Percentiles rank a stretch among this genome's conserved stretches.
Conservation (phyloP, 1,140 invertebrate species). For the Wiebesia pumilae region DNA sequence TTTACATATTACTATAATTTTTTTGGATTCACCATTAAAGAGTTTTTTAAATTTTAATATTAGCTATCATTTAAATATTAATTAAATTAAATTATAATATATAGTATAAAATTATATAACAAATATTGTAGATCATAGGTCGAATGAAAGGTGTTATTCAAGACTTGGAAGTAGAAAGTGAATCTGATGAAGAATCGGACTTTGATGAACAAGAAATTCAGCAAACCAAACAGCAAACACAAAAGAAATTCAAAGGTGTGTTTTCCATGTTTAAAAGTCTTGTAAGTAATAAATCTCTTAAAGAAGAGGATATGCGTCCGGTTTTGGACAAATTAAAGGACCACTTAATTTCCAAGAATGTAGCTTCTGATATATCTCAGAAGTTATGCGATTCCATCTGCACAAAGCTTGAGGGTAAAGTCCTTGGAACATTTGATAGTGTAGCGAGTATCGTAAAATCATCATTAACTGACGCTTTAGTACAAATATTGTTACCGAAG, state of each 20-base stretch:
- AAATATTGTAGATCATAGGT: conserved; percentile 81
- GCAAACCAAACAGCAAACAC: conserved; percentile 61
- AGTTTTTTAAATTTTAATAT: neutral
- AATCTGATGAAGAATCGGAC: conserved; percentile 72
- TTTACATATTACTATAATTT: neutral
- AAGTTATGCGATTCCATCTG: conserved; percentile 97
- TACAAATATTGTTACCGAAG: conserved; percentile 95
- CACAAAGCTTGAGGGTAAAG: conserved; percentile 94
- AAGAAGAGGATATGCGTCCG: conserved; percentile 85
- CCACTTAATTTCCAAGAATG: conserved; percentile 98
- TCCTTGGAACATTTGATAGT: conserved; percentile 94
- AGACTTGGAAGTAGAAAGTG: conserved; percentile 78
- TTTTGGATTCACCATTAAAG: neutral
- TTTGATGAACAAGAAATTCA: conserved; percentile 65
- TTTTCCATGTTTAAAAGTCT: conserved; percentile 90
- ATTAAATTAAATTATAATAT: neutral
- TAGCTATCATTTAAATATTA: neutral
- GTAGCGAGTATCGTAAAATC: conserved; percentile 88
- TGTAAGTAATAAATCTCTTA: conserved; percentile 89
- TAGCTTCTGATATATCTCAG: conserved; percentile 95
- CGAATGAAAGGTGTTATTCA: conserved; percentile 87
- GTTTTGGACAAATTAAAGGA: conserved; percentile 96
- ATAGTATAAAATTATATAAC: neutral
- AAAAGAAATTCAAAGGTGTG: conserved; percentile 78
- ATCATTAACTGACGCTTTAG: conserved; percentile 88